phyloP scores from a whole-genome alignment of 2,888 invertebrate genomes.

The Empis livida region DNA sequence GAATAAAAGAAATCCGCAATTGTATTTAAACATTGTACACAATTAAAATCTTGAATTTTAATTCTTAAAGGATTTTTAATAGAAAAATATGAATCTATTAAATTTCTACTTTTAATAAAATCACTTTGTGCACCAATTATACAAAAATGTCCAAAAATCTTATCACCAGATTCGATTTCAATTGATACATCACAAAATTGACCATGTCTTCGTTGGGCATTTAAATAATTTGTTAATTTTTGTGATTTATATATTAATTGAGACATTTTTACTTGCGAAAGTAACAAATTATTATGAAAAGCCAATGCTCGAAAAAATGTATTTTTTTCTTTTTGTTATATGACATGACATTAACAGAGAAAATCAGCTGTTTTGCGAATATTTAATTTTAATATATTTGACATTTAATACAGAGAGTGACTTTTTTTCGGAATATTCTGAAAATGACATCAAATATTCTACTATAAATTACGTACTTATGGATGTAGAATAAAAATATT shows the following conservation, averaged over 20 bases:
- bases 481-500: too few species aligned
- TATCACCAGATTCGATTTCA: constrained; percentile 17
- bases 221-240: constrained; percentile 29
- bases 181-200: constrained; percentile 29
- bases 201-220: constrained; percentile 27
- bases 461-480: too few species aligned
- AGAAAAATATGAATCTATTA: constrained; percentile 22
- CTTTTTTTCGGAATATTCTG: too few species aligned
- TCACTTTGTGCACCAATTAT: constrained; percentile 32
- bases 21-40: constrained; percentile 26
- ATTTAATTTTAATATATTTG: too few species aligned
- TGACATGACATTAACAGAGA: too few species aligned
- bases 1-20: constrained; percentile 32
- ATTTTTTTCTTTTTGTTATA: too few species aligned
- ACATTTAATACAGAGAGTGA: too few species aligned
- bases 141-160: constrained; percentile 26
- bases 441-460: too few species aligned
- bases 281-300: background rate
- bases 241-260: too few species aligned
- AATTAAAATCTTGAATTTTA: constrained; percentile 27
- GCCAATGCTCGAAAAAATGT: background rate
- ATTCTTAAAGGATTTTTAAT: constrained; percentile 32
- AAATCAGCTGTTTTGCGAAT: too few species aligned
- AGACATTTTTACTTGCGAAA: too few species aligned
- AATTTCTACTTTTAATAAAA: constrained; percentile 26